These are phyloP conservation scores for Peromyscus polionotus DNA, from an alignment of 2,113 vertebrate genomes.

Conservation along the genomic window DNA sequence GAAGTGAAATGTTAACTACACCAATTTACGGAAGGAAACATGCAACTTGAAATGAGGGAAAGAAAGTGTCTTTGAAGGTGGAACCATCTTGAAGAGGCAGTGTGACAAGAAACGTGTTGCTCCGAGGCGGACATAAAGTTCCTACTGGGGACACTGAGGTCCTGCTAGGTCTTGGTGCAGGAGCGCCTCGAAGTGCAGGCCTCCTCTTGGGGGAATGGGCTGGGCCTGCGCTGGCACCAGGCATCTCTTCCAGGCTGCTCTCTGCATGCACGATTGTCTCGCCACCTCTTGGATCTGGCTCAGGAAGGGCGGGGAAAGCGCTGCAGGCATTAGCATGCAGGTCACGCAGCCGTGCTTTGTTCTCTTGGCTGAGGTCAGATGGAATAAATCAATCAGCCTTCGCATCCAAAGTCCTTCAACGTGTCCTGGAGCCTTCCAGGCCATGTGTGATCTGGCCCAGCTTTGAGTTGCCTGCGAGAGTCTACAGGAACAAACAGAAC, in stretches of 20 bases:
- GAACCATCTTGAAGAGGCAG: not conserved
- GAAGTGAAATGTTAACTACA: conserved; percentile 40
- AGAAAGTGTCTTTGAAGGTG: not conserved
- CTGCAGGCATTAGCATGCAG: not conserved
- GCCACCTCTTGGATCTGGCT: not conserved
- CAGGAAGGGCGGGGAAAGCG: rapidly evolving
- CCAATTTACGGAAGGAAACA: conserved; percentile 11
- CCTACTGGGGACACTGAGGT: not conserved
- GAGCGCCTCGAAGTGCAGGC: not conserved
- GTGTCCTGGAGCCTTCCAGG: not conserved
- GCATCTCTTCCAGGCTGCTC: not conserved
- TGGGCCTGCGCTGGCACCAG: not conserved
- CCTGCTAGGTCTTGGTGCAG: not conserved
- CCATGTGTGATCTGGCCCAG: not conserved
- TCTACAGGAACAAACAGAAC: conserved; percentile 44
- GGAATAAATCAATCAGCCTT: conserved; percentile 48
- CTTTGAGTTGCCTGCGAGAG: not conserved
- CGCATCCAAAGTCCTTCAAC: conserved; percentile 8
- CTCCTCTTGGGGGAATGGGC: not conserved
- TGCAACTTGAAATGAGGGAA: conserved; percentile 31
- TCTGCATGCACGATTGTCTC: conserved; percentile 10
- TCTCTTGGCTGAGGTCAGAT: conserved; percentile 62
- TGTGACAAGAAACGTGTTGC: not conserved
- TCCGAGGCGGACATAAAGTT: not conserved
- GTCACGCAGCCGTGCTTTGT: conserved; percentile 41